These are phyloP conservation scores for Ciconia maguari DNA, from an alignment of 2,113 vertebrate genomes.

Conservation along the genomic window DNA sequence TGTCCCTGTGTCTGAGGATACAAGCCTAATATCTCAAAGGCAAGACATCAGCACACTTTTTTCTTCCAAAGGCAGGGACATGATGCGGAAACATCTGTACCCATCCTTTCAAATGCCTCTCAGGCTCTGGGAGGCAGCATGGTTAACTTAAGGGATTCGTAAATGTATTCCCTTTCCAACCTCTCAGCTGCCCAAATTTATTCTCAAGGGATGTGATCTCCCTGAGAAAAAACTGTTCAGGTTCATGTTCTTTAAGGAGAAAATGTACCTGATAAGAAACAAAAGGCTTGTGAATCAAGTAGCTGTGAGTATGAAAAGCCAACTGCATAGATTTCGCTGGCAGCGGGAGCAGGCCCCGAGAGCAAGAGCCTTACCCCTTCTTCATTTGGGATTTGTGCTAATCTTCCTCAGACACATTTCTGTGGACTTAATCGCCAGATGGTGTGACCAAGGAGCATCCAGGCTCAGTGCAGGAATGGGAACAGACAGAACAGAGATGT, in stretches of 20 bases:
- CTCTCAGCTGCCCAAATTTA: background rate
- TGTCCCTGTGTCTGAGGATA: background rate
- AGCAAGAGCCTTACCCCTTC: background rate
- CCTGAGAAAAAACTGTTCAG: background rate
- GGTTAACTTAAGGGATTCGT: background rate
- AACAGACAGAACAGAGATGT: background rate
- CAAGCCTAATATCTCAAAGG: background rate
- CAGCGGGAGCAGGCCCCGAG: background rate
- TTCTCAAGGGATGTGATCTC: background rate
- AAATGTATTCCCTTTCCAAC: background rate
- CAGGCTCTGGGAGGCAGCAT: background rate
- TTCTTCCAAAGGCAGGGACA: background rate
- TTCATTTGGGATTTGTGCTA: constrained; percentile 1
- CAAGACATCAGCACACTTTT: background rate
- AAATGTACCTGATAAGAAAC: background rate
- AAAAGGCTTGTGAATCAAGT: background rate
- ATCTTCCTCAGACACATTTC: background rate
- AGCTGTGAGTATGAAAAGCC: background rate
- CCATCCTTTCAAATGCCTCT: background rate
- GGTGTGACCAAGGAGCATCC: background rate
- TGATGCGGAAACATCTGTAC: background rate
- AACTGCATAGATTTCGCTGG: background rate
- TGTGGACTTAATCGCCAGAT: background rate
- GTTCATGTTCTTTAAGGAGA: background rate
- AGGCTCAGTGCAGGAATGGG: background rate